A percentile compares a stretch with the other conserved stretches of the same genome.
phyloP scores from a whole-genome alignment of 2,888 invertebrate species.

The Drosophila trichaetosa region DNA sequence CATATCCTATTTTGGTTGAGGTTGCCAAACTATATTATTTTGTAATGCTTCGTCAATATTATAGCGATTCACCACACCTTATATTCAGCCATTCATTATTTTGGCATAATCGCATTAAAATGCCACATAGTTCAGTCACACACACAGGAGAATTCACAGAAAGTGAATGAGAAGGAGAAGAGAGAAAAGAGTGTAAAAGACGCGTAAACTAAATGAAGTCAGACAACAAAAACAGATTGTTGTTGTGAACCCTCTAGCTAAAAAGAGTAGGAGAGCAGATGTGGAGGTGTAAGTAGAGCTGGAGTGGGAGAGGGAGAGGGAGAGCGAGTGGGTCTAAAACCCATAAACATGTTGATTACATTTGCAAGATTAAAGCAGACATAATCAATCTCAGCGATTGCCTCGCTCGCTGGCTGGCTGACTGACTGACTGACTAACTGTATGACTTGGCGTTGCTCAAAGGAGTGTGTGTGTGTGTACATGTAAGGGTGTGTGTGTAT shows the following conservation, averaged over 20 bases:
- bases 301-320: no score
- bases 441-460: constrained; percentile 39
- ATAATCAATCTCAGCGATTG: constrained; percentile 73
- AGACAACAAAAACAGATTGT: constrained; percentile 38
- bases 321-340: constrained; percentile 17
- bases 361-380: constrained; percentile 70
- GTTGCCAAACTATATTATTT: background rate
- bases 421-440: constrained; percentile 37
- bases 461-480: constrained; percentile 6
- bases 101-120: constrained; percentile 26
- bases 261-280: background rate
- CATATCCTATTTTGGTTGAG: background rate
- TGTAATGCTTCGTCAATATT: background rate
- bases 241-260: constrained; percentile 11
- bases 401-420: constrained; percentile 46
- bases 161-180: background rate
- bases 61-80: background rate
- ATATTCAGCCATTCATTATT: constrained; percentile 1
- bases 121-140: constrained; percentile 2
- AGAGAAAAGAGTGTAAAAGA: constrained; percentile 12
- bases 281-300: background rate
- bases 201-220: constrained; percentile 50
- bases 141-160: constrained; percentile 2
- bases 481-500: constrained; percentile 21
- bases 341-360: constrained; percentile 66